A percentile compares a stretch with the other conserved stretches of the same genome.
Conservation (phyloP, 2,888 invertebrate species). For the Augochlorella aurata region DNA sequence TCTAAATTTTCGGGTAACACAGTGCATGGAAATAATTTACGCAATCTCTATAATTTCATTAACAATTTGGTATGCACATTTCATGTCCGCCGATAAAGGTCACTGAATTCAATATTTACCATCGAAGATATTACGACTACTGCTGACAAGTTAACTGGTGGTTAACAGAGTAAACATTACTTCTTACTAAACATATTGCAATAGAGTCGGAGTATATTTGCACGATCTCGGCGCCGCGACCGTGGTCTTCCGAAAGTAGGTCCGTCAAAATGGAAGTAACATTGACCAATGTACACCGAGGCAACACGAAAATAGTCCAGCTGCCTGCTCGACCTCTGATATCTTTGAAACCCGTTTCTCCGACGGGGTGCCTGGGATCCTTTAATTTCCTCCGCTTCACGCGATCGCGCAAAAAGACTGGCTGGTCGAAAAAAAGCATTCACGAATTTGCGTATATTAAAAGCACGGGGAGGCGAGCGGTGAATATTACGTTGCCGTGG, state of each 20-base stretch:
- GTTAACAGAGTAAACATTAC: background rate
- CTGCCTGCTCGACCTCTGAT: background rate
- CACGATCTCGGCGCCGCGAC: background rate
- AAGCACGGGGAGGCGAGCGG: background rate
- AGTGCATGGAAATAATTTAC: background rate
- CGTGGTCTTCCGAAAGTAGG: background rate
- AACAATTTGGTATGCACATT: background rate
- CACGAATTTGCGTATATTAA: slow-evolving; percentile 35
- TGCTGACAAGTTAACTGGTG: background rate
- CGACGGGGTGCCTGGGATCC: background rate
- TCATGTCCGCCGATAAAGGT: background rate
- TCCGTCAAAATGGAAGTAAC: background rate
- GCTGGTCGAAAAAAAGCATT: background rate
- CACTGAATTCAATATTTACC: background rate
- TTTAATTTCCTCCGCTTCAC: slow-evolving; percentile 9
- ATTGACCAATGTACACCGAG: background rate
- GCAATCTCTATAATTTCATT: background rate
- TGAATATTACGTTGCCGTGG: slow-evolving; percentile 30
- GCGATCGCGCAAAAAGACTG: background rate
- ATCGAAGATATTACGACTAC: background rate
- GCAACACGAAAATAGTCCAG: background rate
- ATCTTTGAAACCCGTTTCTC: slow-evolving; percentile 9
- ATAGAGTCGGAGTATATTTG: background rate
- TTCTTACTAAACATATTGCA: background rate
- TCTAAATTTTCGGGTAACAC: background rate